Base-by-base conservation (phyloP, 2,797 vertebrate species). In the Chelon auratus region DNA sequence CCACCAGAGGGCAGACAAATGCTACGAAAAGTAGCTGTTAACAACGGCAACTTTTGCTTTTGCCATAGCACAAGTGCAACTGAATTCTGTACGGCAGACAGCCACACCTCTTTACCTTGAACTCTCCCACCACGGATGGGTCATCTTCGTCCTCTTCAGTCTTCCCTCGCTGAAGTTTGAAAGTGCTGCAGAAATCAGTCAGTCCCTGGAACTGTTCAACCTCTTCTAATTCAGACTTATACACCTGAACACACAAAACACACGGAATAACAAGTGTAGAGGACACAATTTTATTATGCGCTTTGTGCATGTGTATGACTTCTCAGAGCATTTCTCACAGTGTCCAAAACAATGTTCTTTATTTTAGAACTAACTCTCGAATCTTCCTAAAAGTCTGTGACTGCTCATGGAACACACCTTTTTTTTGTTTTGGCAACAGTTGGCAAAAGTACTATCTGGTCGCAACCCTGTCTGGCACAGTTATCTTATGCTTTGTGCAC, bases 131-230 rank as follows among this genome's bases (percentile, higher is more conserved):
- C 62, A 99, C 95, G 9, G 96, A 94, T 0, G 97, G 97, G 53
- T 99, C 97, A 3, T 99, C 95, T 3, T 95, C 94, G 1, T 96
- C 96, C 9, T 96, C 94, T 1, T 94, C 94, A 7, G 88, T 93
- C 86, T 97, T 99, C 57, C 98, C 98, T 82, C 97, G 93, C 82
- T 93, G 94, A 14, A 99, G 92, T 87, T 97, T 98, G 87, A 98
- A 99, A 26, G 97, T 99, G 74, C 94, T 94, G 77, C 97, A 99
- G 94, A 99, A 99, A 84, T 99, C 98, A 18, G 94, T 97, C 73
- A 99, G 93, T 17, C 94, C 94, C 42, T 93, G 91, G 78, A 96
- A 99, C 85, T 97, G 92, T 1, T 83, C 52, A 2, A 96, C 92
- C 9, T 96, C 89, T 81, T 99, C 98, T 42, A 99, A 90, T 83